A percentile compares a stretch with the other conserved stretches of the same genome.
phyloP scores from a whole-genome alignment of 2,113 vertebrate species.

The Chinchilla lanigera region DNA sequence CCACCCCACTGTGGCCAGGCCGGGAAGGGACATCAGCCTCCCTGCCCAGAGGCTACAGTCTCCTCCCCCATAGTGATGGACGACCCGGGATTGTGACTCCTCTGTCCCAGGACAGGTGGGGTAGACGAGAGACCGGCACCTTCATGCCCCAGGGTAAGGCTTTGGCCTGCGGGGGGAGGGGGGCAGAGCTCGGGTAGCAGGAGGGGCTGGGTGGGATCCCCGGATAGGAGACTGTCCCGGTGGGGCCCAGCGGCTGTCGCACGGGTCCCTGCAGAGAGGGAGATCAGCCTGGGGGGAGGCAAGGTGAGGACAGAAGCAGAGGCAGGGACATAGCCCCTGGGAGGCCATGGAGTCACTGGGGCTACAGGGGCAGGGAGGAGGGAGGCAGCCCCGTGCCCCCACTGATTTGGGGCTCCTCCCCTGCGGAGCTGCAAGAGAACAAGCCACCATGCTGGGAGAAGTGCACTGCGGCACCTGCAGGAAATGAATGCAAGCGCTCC shows the following conservation, averaged over 20 bases:
- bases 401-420: neutral
- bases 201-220: neutral
- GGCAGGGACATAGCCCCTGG: rapidly evolving
- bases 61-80: too few relatives aligned
- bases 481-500: rapidly evolving
- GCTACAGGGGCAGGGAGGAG: neutral
- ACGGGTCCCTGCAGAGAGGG: neutral
- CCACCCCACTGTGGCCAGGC: too few relatives aligned
- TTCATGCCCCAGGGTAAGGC: neutral
- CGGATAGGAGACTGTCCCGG: neutral
- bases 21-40: neutral
- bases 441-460: rapidly evolving
- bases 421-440: too few relatives aligned
- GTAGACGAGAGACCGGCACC: neutral
- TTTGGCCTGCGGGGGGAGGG: neutral
- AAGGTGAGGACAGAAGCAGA: rapidly evolving
- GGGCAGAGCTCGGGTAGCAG: neutral
- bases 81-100: neutral
- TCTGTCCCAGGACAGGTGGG: neutral
- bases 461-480: rapidly evolving
- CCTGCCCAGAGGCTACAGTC: neutral
- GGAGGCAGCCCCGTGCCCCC: rapidly evolving
- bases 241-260: too few relatives aligned
- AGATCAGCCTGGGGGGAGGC: rapidly evolving
- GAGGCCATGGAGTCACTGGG: neutral